Evolutionary conservation across 2,113 vertebrate species (phyloP).

Genomic region (Pituophis catenifer): DNA sequence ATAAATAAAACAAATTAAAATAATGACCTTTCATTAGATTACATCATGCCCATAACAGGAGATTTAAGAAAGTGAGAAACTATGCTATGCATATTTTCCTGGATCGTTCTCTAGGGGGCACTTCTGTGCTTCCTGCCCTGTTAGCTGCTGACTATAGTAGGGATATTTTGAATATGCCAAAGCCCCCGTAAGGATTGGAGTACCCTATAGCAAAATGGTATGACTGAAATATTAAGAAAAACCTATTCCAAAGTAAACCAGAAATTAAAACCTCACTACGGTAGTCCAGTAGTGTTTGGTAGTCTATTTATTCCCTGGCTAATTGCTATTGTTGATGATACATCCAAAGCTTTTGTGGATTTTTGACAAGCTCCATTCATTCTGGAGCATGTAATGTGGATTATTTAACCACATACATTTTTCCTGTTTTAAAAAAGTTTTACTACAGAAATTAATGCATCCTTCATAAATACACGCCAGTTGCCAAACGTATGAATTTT

Average conservation of each 20-base stretch:
- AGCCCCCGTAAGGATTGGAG: not conserved
- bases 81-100: not conserved
- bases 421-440: not conserved
- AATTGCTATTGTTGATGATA: not conserved
- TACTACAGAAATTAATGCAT: not conserved
- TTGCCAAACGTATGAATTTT: not conserved
- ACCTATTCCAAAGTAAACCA: not conserved
- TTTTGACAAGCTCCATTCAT: not conserved
- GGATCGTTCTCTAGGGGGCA: constrained; percentile 7
- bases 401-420: not conserved
- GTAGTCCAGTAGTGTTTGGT: not conserved
- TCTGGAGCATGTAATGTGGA: not conserved
- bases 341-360: not conserved
- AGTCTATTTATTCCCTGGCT: not conserved
- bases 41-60: not conserved
- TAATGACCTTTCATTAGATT: not conserved
- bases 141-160: not conserved
- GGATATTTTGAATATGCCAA: not conserved
- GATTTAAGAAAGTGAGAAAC: not conserved
- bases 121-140: not conserved
- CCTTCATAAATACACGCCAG: no score
- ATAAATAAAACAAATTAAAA: not conserved
- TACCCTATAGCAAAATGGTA: not conserved
- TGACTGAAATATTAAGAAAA: not conserved
- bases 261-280: not conserved